Percentiles rank a stretch among this genome's conserved stretches.
phyloP scores from a whole-genome alignment of 2,113 vertebrate genomes.

The Cromileptes altivelis region DNA sequence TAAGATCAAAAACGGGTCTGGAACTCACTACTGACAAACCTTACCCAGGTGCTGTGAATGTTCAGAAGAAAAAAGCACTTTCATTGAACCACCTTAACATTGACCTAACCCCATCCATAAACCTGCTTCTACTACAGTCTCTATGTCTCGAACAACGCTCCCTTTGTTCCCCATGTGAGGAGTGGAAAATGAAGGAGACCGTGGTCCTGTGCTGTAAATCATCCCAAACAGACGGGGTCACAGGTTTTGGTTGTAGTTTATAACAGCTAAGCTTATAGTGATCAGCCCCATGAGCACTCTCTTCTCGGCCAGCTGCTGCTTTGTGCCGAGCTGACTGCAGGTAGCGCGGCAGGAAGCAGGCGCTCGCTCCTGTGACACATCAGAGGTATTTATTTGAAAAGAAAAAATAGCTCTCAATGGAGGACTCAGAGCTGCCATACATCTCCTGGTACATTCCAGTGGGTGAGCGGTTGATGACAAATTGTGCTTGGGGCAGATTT shows the following conservation, averaged over 20 bases:
- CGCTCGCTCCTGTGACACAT: conserved; percentile 26
- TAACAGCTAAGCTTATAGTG: conserved; percentile 57
- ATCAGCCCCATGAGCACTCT: conserved; percentile 39
- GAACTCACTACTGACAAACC: conserved; percentile 43
- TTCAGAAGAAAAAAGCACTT: conserved; percentile 38
- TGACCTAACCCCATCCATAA: conserved; percentile 65
- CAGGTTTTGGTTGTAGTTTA: conserved; percentile 73
- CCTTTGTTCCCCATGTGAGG: conserved; percentile 77
- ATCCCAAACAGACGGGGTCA: conserved; percentile 73
- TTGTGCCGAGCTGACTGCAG: conserved; percentile 19
- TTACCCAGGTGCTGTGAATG: conserved; percentile 17
- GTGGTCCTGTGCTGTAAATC: conserved; percentile 73
- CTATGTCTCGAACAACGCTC: conserved; percentile 69
- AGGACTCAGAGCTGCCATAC: conserved; percentile 29
- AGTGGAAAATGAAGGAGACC: conserved; percentile 61
- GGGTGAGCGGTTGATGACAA: conserved; percentile 1
- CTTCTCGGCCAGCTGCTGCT: conserved; percentile 33
- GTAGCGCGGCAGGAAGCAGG: conserved; percentile 49
- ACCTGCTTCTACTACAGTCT: conserved; percentile 54
- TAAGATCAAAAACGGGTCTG: conserved; percentile 51
- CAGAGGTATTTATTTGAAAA: conserved; percentile 49
- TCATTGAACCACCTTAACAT: conserved; percentile 57
- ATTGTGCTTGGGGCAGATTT: conserved; percentile 13
- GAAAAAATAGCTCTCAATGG: conserved; percentile 27
- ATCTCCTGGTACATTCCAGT: conserved; percentile 25